These are phyloP conservation scores for Naso thynnoides DNA, from an alignment of 2,797 vertebrate species.

Conservation along the genomic window DNA sequence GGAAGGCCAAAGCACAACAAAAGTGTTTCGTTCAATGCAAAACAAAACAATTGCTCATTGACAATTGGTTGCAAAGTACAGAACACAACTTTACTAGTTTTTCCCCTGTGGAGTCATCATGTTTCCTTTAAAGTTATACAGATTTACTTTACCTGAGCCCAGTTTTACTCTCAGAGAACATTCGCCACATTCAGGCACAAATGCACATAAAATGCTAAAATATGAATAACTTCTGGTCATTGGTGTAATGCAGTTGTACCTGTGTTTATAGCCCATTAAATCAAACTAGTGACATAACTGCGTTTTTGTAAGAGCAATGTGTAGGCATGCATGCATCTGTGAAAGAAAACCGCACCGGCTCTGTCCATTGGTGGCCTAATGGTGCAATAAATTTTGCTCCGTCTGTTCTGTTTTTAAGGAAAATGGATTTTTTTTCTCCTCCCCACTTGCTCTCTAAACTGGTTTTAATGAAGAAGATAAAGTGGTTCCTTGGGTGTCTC, in stretches of 20 bases:
- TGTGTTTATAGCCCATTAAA: constrained; percentile 96
- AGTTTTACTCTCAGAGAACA: constrained; percentile 28
- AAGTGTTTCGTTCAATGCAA: no score
- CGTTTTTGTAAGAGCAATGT: constrained; percentile 93
- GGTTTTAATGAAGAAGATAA: constrained; percentile 99
- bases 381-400: constrained; percentile 97
- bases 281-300: constrained; percentile 94
- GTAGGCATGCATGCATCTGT: constrained; percentile 91
- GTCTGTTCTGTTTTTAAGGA: constrained; percentile 97
- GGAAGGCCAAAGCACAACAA: no score
- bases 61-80: constrained; percentile 15
- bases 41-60: background rate
- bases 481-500: constrained; percentile 91
- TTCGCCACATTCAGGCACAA: constrained; percentile 43
- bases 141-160: constrained; percentile 4
- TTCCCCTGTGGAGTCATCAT: background rate
- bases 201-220: constrained; percentile 85
- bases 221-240: constrained; percentile 86
- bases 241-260: constrained; percentile 90
- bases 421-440: constrained; percentile 90
- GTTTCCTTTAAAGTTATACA: constrained; percentile 1
- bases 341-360: constrained; percentile 93
- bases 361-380: constrained; percentile 95
- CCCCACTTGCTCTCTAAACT: constrained; percentile 85
- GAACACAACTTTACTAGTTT: background rate